These are phyloP conservation scores for Chinchilla lanigera DNA, from an alignment of 2,113 vertebrate genomes.

Conservation along the genomic window DNA sequence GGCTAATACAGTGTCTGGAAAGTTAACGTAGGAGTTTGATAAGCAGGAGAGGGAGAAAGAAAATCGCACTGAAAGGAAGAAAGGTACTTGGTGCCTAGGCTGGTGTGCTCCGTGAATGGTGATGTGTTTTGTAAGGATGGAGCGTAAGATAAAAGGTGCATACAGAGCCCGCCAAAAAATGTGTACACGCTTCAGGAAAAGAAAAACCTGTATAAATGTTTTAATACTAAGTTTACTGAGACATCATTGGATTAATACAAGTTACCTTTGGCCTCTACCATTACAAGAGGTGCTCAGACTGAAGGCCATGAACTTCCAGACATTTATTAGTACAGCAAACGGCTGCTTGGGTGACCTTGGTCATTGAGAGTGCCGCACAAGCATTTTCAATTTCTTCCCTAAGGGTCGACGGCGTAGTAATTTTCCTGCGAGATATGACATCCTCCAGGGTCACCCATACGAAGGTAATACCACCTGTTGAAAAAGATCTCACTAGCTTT, in stretches of 20 bases:
- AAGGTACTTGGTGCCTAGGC: neutral
- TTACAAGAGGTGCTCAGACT: neutral
- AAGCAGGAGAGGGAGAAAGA: neutral
- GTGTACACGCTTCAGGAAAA: neutral
- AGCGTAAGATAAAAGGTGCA: neutral
- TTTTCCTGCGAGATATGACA: neutral
- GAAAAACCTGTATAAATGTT: neutral
- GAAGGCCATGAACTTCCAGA: neutral
- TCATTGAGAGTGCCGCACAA: neutral
- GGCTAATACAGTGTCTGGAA: neutral
- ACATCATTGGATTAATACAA: neutral
- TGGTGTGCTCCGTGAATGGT: neutral
- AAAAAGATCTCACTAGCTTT: neutral
- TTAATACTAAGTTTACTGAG: neutral
- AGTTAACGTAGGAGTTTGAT: neutral
- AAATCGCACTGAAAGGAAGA: neutral
- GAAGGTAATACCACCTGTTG: neutral
- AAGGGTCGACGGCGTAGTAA: fast-evolving
- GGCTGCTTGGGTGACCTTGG: neutral
- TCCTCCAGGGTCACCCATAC: neutral
- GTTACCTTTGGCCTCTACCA: neutral
- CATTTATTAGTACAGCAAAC: neutral
- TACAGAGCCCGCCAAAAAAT: neutral
- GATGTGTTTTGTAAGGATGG: neutral
- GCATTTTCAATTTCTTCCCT: neutral